Percentiles rank a stretch among this genome's conserved stretches.
Conservation (phyloP, 2,113 vertebrate genomes). For the Pardalotus punctatus region DNA sequence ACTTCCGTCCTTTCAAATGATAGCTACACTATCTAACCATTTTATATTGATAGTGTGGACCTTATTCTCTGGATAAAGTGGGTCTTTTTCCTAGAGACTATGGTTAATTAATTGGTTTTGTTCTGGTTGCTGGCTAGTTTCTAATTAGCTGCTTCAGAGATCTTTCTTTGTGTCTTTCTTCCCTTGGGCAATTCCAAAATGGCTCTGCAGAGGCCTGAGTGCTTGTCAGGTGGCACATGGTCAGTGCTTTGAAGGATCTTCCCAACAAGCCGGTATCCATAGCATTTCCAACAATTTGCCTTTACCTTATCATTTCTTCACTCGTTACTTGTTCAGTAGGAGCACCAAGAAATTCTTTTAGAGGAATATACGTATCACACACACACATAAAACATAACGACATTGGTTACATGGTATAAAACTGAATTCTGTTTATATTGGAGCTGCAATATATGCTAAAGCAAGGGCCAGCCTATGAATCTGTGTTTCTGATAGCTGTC, state of each 20-base stretch:
- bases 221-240: not conserved
- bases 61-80: constrained; percentile 15
- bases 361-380: not conserved
- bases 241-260: constrained; percentile 18
- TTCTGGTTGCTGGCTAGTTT: constrained; percentile 33
- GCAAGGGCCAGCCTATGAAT: not conserved
- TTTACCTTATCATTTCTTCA: not conserved
- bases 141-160: constrained; percentile 46
- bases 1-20: not conserved
- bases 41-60: not conserved
- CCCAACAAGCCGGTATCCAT: not conserved
- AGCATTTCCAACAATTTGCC: not conserved
- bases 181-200: not conserved
- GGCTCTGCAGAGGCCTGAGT: not conserved
- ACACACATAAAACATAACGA: not conserved
- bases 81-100: not conserved
- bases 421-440: not conserved
- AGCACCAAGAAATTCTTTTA: not conserved
- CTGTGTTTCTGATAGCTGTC: not conserved
- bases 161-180: not conserved
- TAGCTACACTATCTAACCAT: not conserved
- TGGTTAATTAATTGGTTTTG: constrained; percentile 51
- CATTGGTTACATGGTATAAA: not conserved
- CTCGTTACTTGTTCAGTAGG: not conserved
- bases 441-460: not conserved